Evolutionary conservation across 2,113 vertebrate species (phyloP), one percentile per base, ranked within the genome.

Genomic region (Coturnix japonica): DNA sequence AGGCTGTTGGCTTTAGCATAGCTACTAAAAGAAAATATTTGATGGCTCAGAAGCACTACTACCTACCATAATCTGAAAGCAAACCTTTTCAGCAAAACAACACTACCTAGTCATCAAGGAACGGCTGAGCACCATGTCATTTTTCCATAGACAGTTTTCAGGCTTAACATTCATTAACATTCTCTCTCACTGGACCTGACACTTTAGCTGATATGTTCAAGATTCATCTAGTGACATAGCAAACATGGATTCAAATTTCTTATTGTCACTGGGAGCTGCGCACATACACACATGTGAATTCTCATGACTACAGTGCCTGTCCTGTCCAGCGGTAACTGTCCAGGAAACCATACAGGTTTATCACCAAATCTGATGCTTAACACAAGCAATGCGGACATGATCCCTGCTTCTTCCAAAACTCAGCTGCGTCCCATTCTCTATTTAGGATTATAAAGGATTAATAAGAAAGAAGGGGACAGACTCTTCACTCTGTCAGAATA

Each of bases 221-320:
- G 49, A 73, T 79, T 64, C 47, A 9, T 5, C 39, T 49, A 9
- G 26, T 53, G 28, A 35, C 13, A 30, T 14, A 89, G 41, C 33
- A 44, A 59, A n/a, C 18, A 31, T 6, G 3, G 70, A 82, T 23
- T 72, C 30, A 60, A 33, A 79, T 66, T 63, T 59, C 51, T 60
- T 70, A 22, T 1, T 82, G 46, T 20, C 14, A 7, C 11, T 8
- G 11, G 22, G 31, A 85, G n/a, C 44, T 59, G 33, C 18, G 73
- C 7, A 12, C 6, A n/a, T 3, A 7, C 11, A 53, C 26, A 17
- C 5, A 28, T 7, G 54, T 18, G 17, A 35, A 72, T 57, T 15
- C 20, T 63, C 28, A 28, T 7, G 23, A 0, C 0, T 54, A 57
- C 9, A 6, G 1, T 26, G 39, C 37, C 35, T 49, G 31, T 15